Evolutionary conservation across 2,113 vertebrate genomes (phyloP), one percentile per base, ranked within the genome.

Genomic region (Sus scrofa): DNA sequence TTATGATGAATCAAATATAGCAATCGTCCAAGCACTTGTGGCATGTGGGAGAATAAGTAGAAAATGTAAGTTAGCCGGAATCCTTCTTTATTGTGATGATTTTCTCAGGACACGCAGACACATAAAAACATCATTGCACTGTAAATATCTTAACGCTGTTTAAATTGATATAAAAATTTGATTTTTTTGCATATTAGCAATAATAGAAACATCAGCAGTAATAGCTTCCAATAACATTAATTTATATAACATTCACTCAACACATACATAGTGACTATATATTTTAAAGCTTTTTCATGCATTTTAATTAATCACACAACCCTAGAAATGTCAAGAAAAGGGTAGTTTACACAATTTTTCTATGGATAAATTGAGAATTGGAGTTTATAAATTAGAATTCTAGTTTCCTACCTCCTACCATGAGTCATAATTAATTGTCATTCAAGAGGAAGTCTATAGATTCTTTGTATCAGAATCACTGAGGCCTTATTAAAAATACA

Each of bases 401-500:
- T 78, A 81, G 73, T 15, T 79, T 44, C 19, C 9, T 79, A 39
- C 11, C 14, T 93, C 11, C 32, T 95, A 37, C 4, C 77, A 86
- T 77, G 74, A 91, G 75, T 87, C 37, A 81, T 81, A 82, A 82
- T 67, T 84, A 89, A 50, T 39, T 81, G 75, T 70, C 34, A 75
- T 2, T 85, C 44, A 54, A 79, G 71, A 85, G 34, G 24, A 91
- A 67, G 2, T 65, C 37, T 86, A 62, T 2, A 58, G 26, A 89
- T 91, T 78, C 12, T 34, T 65, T 27, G 10, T 24, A 15, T 90
- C 30, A 70, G 30, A 77, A 32, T 18, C n/a, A 82, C 15, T 12
- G 74, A 10, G 3, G 26, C 24, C 14, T 81, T 87, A 37, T 70
- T 93, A 39, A 70, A 60, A 79, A 27, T 15, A 1, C 24, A 70